Evolutionary conservation across 2,888 invertebrate genomes (phyloP).

Genomic region (Mesorhabditis sp.): DNA sequence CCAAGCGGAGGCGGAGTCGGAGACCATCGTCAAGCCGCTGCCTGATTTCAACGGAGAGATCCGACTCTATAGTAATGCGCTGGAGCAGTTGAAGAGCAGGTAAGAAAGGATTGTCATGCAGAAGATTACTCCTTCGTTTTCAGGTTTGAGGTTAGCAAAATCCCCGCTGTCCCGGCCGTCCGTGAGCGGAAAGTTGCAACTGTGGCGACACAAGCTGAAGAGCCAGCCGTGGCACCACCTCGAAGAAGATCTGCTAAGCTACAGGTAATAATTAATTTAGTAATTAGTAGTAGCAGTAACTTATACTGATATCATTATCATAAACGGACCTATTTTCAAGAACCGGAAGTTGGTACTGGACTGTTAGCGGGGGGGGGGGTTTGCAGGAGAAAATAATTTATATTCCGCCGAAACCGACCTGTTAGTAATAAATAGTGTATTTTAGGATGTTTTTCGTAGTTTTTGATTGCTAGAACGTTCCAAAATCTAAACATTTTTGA

Average conservation of each 20-base stretch:
- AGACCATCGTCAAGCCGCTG: slow-evolving; percentile 8
- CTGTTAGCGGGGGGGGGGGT: too few species aligned
- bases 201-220: not conserved
- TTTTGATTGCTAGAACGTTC: too few species aligned
- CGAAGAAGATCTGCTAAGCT: not conserved
- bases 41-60: slow-evolving; percentile 40
- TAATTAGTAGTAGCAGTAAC: too few species aligned
- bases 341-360: too few species aligned
- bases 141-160: not conserved
- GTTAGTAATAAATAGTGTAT: too few species aligned
- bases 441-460: too few species aligned
- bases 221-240: not conserved
- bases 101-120: not conserved
- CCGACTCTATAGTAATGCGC: slow-evolving; percentile 33
- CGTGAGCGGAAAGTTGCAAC: not conserved
- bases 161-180: not conserved
- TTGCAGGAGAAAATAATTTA: too few species aligned
- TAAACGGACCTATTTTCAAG: too few species aligned
- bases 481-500: too few species aligned
- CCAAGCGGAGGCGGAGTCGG: slow-evolving; percentile 19
- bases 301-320: too few species aligned
- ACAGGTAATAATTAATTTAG: not conserved
- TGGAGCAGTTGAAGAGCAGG: slow-evolving; percentile 30
- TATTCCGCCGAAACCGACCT: too few species aligned
- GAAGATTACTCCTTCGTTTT: not conserved